phyloP scores from a whole-genome alignment of 2,888 invertebrate species.

The Flexamia atlantica region DNA sequence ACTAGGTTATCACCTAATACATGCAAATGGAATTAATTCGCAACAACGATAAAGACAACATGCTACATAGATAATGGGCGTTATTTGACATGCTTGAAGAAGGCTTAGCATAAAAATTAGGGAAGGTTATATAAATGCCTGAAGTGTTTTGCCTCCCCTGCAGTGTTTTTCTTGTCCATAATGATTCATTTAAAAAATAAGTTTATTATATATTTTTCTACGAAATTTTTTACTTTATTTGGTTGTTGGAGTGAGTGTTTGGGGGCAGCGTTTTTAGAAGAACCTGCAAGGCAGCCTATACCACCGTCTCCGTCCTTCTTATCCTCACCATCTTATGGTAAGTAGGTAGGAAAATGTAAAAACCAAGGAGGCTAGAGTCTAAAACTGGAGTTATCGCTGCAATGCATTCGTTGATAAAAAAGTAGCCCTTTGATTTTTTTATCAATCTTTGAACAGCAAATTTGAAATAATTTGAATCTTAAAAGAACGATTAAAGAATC shows the following conservation, averaged over 20 bases:
- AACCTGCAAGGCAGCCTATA: constrained; percentile 39
- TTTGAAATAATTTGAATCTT: too few relatives aligned
- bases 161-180: not conserved
- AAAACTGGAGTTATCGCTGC: too few relatives aligned
- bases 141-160: not conserved
- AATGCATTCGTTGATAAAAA: too few relatives aligned
- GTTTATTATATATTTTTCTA: not conserved
- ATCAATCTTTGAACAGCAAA: too few relatives aligned
- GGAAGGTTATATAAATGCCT: constrained; percentile 8
- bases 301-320: constrained; percentile 32
- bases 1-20: constrained; percentile 49
- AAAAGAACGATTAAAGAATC: too few relatives aligned
- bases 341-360: too few relatives aligned
- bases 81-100: too few relatives aligned
- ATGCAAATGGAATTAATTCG: constrained; percentile 29
- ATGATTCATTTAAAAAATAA: constrained; percentile 5
- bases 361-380: too few relatives aligned
- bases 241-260: not conserved
- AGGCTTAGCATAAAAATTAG: constrained; percentile 33
- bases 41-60: constrained; percentile 3
- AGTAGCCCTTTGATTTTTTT: too few relatives aligned
- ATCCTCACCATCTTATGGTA: constrained; percentile 42
- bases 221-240: not conserved
- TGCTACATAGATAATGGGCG: constrained; percentile 1
- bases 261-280: constrained; percentile 26